A percentile compares a stretch with the other conserved stretches of the same genome.
These are phyloP conservation scores for Anthoscopus minutus DNA, from an alignment of 2,113 vertebrate species.

Conservation along the genomic window DNA sequence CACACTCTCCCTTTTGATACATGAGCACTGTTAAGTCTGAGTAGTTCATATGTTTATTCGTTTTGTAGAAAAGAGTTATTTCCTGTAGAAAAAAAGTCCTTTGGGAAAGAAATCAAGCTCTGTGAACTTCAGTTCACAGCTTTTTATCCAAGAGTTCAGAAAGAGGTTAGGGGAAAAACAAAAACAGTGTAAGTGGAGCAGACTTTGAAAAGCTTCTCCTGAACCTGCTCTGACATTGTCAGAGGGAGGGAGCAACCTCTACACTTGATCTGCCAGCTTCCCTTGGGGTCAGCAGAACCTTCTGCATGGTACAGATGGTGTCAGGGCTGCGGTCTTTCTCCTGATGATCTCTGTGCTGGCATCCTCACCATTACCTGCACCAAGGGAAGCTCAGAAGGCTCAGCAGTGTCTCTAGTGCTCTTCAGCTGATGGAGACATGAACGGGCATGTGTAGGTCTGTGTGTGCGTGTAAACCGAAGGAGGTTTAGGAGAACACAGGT, in stretches of 20 bases:
- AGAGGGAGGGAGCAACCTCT: neutral
- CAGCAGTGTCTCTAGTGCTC: neutral
- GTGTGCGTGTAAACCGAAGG: neutral
- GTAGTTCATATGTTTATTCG: neutral
- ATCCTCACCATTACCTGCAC: neutral
- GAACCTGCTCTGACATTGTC: neutral
- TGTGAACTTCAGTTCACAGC: neutral
- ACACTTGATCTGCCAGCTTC: neutral
- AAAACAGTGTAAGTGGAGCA: neutral
- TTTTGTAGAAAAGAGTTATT: constrained; percentile 2
- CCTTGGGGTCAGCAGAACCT: neutral
- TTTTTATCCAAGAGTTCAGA: neutral
- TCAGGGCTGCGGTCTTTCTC: neutral
- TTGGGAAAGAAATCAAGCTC: neutral
- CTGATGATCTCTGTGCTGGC: neutral
- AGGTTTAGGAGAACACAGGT: neutral
- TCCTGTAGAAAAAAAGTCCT: constrained; percentile 18
- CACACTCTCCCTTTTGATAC: neutral
- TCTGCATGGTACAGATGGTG: neutral
- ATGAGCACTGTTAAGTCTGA: neutral
- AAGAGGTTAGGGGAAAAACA: neutral
- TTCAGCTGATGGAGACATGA: neutral
- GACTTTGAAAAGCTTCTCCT: neutral
- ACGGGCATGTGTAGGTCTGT: accelerated
- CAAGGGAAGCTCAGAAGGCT: neutral